A percentile compares a stretch with the other conserved stretches of the same genome.
These are phyloP conservation scores for Phyllotreta striolata DNA, from an alignment of 2,888 invertebrate genomes.

Conservation along the genomic window DNA sequence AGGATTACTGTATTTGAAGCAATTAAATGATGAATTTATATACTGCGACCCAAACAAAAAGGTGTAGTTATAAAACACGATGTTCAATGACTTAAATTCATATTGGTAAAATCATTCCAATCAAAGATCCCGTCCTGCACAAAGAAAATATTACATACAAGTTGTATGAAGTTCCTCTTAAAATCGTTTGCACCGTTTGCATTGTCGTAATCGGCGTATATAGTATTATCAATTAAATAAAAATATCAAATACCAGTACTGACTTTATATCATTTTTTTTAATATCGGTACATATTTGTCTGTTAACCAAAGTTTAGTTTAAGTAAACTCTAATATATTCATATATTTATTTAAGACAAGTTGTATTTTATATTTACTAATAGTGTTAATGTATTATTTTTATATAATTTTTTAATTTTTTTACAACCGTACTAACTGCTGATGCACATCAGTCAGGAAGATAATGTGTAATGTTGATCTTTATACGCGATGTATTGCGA, in stretches of 20 bases:
- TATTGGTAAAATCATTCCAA: too few species aligned
- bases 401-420: slow-evolving; percentile 59
- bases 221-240: slow-evolving; percentile 8
- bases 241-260: slow-evolving; percentile 1
- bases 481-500: slow-evolving; percentile 28
- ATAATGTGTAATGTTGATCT: slow-evolving; percentile 52
- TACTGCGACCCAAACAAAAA: slow-evolving; percentile 2
- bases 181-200: too few species aligned
- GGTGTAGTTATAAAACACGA: background rate
- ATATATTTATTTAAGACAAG: slow-evolving; percentile 54
- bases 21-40: slow-evolving; percentile 18
- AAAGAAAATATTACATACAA: too few species aligned
- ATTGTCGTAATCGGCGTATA: too few species aligned
- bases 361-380: slow-evolving; percentile 51
- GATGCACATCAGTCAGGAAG: slow-evolving; percentile 47
- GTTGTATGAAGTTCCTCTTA: too few species aligned
- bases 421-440: slow-evolving; percentile 54
- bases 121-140: too few species aligned
- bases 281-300: slow-evolving; percentile 55
- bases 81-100: too few species aligned
- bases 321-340: slow-evolving; percentile 52
- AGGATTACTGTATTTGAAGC: too few species aligned
- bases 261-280: slow-evolving; percentile 24
- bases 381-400: slow-evolving; percentile 56
- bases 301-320: slow-evolving; percentile 59